Evolutionary conservation across 1,140 invertebrate species (phyloP), one percentile per base, ranked within the genome.

Genomic region (Hylaeus volcanicus): DNA sequence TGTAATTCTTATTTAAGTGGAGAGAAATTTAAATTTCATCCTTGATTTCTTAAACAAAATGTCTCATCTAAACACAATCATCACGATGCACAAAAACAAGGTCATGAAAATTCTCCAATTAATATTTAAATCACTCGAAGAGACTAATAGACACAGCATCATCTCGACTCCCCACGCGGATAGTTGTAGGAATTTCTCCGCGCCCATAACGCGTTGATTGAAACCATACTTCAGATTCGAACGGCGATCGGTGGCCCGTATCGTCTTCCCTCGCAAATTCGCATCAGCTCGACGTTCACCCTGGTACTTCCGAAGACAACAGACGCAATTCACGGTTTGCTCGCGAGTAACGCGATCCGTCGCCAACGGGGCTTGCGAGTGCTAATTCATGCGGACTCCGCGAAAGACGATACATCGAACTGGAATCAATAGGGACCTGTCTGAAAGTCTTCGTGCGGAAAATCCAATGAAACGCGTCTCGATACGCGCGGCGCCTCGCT

Each of bases 391-490:
- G 89, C 89, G 85, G 84, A 71, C 82, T 82, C 85, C 86, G 80
- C 85, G 85, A 88, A 89, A 83, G 81, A 48, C 77, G 81, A 81
- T 86, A 84, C 88, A 89, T 90, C 88, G 90, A 89, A 83, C 72
- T 63, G 85, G 66, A 86, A 87, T 90, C 90, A 92, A 91, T 90
- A 84, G 85, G 76, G 74, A 86, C 84, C 91, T 92, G 91, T 92
- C 89, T 88, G 81, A 79, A 88, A 77, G 86, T 91, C 87, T 85
- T 89, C 83, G 84, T 83, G 84, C 90, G 85, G 90, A 90, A 92
- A 92, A 92, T 89, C 88, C 79, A 86, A 92, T 90, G 89, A 92
- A 92, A 90, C 90, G 86, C 87, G 79, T 86, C 84, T 74, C 85
- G 87, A 89, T 88, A 87, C 87, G 87, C 86, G 85, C 83, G 91